Percentiles rank a stretch among this genome's conserved stretches.
phyloP scores from a whole-genome alignment of 1,140 invertebrate genomes.

The Neuroterus valhalla region DNA sequence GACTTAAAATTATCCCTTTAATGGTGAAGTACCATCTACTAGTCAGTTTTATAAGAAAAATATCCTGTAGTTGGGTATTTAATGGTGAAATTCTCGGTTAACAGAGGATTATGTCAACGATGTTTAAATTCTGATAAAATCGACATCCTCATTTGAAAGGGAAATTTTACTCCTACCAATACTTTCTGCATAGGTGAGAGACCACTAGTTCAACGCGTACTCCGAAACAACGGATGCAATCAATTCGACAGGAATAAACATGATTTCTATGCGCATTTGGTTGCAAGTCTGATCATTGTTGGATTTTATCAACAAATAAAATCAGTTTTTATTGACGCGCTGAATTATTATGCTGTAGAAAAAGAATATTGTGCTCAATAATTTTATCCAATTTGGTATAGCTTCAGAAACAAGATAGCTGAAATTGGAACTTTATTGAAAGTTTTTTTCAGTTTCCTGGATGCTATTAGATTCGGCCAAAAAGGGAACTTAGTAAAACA shows the following conservation, averaged over 20 bases:
- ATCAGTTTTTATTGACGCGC: too few species aligned
- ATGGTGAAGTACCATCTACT: not conserved
- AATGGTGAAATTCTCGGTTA: conserved; percentile 12
- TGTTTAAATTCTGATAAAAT: conserved; percentile 13
- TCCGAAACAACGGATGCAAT: not conserved
- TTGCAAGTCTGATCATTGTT: too few species aligned
- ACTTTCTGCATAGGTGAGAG: not conserved
- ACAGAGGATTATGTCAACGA: conserved; percentile 1
- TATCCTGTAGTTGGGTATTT: conserved; percentile 2
- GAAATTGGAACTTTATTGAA: too few species aligned
- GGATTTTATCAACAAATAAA: too few species aligned
- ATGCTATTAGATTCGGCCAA: too few species aligned
- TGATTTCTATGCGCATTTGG: not conserved
- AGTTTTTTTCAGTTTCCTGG: too few species aligned
- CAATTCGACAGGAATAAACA: not conserved
- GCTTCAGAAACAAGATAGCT: too few species aligned
- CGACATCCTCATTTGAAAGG: conserved; percentile 21
- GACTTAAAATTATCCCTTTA: conserved; percentile 6
- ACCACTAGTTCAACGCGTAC: not conserved
- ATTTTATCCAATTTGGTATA: too few species aligned
- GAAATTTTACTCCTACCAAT: not conserved
- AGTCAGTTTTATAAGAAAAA: conserved; percentile 10
- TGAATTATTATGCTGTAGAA: too few species aligned
- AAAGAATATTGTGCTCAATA: too few species aligned
- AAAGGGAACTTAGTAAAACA: too few species aligned